Percentiles rank a stretch among this genome's conserved stretches.
Evolutionary conservation across 2,888 invertebrate genomes (phyloP).

Genomic region (Monoplex corrugatus): DNA sequence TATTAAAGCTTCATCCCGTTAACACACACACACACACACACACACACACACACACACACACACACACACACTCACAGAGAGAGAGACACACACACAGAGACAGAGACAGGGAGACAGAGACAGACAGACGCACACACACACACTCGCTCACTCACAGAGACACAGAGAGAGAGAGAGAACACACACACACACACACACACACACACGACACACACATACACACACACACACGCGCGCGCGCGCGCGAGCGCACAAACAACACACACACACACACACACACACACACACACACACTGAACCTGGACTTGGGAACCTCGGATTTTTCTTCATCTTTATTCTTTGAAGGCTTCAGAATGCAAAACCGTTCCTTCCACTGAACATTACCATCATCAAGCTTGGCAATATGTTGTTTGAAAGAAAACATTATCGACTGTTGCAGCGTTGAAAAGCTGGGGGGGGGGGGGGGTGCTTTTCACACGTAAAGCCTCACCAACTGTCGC

Average conservation of each 20-base stretch:
- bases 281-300: conserved; percentile 9
- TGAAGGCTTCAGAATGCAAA: too few relatives aligned
- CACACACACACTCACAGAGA: neutral
- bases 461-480: neutral
- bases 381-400: neutral
- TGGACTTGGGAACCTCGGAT: too few relatives aligned
- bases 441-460: neutral
- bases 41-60: conserved; percentile 7
- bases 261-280: conserved; percentile 4
- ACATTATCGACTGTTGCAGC: neutral
- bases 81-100: neutral
- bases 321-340: too few relatives aligned
- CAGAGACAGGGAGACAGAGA: neutral
- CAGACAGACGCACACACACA: neutral
- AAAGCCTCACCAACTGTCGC: conserved; percentile 11
- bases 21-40: neutral
- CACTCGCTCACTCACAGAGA: neutral
- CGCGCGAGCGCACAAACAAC: neutral
- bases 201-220: neutral
- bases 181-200: neutral
- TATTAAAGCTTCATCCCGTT: too few relatives aligned
- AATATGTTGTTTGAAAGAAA: conserved; percentile 21
- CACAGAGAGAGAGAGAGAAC: too few relatives aligned
- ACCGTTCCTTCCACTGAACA: too few relatives aligned
- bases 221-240: conserved; percentile 11